Evolutionary conservation across 2,113 vertebrate species (phyloP), one percentile per base, ranked within the genome.

Genomic region (Serilophus lunatus): DNA sequence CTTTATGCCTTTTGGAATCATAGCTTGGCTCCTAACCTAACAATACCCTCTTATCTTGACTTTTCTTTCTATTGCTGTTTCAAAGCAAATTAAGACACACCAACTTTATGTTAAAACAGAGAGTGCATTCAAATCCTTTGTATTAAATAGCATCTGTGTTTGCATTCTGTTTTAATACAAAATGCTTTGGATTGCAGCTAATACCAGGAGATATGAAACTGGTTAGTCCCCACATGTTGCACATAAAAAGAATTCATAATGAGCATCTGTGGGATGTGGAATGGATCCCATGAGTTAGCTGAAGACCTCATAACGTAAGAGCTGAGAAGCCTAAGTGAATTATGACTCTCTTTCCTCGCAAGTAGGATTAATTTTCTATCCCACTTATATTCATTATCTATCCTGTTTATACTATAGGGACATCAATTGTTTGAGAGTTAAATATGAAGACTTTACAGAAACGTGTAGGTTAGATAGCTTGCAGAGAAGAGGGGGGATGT

Each of bases 191-290:
- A 98, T 97, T 96, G 97, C 97, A 69, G 97, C 97, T 98, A 98
- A 98, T 98, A 97, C 97, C 97, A 98, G 93, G 97, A 98, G 98
- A 98, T 98, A 98, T 96, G 98, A 98, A 98, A 98, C 97, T 97
- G 97, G 97, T 97, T 97, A 98, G 98, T 97, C 98, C 98, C 97
- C 98, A 98, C 98, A 98, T 97, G 98, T 98, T 98, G 97, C 98
- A 98, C 97, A 98, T 97, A 96, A 97, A 97, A 97, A 98, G 97
- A 98, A 98, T 98, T 98, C 95, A 93, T 98, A 98, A 98, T 98
- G 97, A 98, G 97, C 97, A 97, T 98, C 98, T 97, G 98, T 95
- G 98, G 97, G 96, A 95, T 96, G 96, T 94, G 95, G 92, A 95
- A 97, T 96, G 95, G 96, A 98, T 96, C 96, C 97, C 97, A 96